Base-by-base conservation (phyloP, 2,113 vertebrate species). In the Varanus komodoensis region DNA sequence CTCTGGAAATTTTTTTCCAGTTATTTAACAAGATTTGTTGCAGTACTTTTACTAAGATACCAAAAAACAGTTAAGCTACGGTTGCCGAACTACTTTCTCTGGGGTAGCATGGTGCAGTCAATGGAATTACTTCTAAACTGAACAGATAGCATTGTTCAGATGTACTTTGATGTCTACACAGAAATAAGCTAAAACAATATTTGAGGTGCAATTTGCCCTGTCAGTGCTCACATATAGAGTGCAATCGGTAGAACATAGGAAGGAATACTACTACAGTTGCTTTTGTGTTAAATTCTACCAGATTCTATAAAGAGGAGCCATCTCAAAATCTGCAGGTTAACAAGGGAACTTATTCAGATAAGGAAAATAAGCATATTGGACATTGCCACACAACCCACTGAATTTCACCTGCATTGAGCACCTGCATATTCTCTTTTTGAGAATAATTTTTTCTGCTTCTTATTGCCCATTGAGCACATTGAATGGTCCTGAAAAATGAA, bases 21-120 rank as follows among this genome's bases (percentile, higher is more conserved):
- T 95, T 93, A 93, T 89, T 87, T 93, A 91, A 93, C 87, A 89
- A 96, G 94, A 94, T 96, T 95, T 95, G 92, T 95, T 95, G 68
- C 92, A 88, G 73, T 91, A 92, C 50, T 95, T 93, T 91, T 71
- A 61, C 91, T 91, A 91, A 92, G 93, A 94, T 95, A 92, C 94
- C 92, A 94, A 85, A 89, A 95, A 84, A 21, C 3, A 19, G 32
- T 27, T 17, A 84, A 84, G 38, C 7, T 74, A 52, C 3, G 78
- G 82, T 44, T 14, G 19, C 32, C 11, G 84, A n/a, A 75, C 19
- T 6, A 82, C 52, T 82, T 74, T 82, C 34, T 17, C 25, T 61
- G 38, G 38, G n/a, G 54, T 25, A 67, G 38, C 34, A 89, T 32
- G 12, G 21, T 89, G 73, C 71, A 89, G 38, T 67, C 34, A 61